Percentiles rank a stretch among this genome's conserved stretches.
These are phyloP conservation scores for Syngnathus floridae DNA, from an alignment of 2,113 vertebrate species.

Conservation along the genomic window DNA sequence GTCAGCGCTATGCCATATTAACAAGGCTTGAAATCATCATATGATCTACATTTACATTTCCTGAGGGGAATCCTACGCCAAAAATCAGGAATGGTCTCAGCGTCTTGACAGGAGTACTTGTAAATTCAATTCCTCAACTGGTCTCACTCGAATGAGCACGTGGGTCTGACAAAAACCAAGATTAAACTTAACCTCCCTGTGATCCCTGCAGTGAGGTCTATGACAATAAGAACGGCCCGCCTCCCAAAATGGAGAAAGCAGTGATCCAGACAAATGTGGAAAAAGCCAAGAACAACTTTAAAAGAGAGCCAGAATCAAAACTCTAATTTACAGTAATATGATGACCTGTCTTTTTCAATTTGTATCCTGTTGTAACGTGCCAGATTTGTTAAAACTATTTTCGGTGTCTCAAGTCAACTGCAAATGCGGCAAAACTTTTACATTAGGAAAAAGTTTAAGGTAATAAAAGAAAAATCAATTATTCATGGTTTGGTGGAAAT, in stretches of 20 bases:
- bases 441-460: background rate
- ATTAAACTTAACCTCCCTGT: conserved; percentile 22
- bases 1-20: conserved; percentile 5
- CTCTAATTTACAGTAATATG: conserved; percentile 30
- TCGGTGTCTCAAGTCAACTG: conserved; percentile 16
- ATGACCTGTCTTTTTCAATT: conserved; percentile 29
- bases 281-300: conserved; percentile 50
- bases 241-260: conserved; percentile 29
- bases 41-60: conserved; percentile 37
- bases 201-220: conserved; percentile 36
- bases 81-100: conserved; percentile 24
- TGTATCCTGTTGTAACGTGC: conserved; percentile 33
- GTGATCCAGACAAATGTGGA: conserved; percentile 23
- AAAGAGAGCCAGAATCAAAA: conserved; percentile 34
- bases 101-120: conserved; percentile 15
- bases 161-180: background rate
- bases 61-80: conserved; percentile 8
- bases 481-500: conserved; percentile 7
- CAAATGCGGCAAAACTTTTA: background rate
- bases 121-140: background rate
- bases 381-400: conserved; percentile 38
- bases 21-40: conserved; percentile 16
- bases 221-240: conserved; percentile 19
- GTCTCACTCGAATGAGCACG: background rate
- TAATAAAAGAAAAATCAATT: background rate